Evolutionary conservation across 1,140 invertebrate species (phyloP).

Genomic region (Aphaenogaster ashmeadi): DNA sequence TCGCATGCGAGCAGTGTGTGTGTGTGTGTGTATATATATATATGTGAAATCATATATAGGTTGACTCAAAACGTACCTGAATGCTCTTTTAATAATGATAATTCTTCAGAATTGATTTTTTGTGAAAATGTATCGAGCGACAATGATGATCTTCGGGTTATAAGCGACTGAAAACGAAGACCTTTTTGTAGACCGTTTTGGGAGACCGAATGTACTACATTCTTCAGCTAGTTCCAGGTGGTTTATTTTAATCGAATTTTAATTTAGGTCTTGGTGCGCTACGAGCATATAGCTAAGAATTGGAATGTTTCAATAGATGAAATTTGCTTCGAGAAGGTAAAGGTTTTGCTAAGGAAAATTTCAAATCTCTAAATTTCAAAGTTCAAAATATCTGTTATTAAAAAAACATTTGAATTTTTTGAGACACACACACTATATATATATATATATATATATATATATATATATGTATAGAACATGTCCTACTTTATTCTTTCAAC

Average conservation of each 20-base stretch:
- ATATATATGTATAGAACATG: neutral
- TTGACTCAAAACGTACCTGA: neutral
- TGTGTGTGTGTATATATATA: neutral
- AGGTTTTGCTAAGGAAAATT: neutral
- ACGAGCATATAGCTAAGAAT: neutral
- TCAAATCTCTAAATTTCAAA: neutral
- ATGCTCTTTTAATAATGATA: neutral
- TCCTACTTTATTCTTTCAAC: neutral
- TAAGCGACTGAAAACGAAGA: neutral
- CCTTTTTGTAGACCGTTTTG: neutral
- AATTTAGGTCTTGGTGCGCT: neutral
- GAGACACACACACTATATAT: neutral
- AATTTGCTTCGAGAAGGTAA: neutral
- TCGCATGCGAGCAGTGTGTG: neutral
- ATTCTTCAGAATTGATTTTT: neutral
- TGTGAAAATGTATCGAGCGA: neutral
- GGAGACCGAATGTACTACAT: neutral
- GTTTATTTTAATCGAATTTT: neutral
- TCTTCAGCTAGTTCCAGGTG: neutral
- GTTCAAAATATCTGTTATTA: neutral
- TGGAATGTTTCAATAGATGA: neutral
- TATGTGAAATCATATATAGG: neutral
- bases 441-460: neutral
- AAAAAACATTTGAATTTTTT: neutral
- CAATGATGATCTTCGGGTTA: neutral